A percentile compares a stretch with the other conserved stretches of the same genome.
Conservation (phyloP, 2,888 invertebrate genomes). For the Galeruca laticollis region DNA sequence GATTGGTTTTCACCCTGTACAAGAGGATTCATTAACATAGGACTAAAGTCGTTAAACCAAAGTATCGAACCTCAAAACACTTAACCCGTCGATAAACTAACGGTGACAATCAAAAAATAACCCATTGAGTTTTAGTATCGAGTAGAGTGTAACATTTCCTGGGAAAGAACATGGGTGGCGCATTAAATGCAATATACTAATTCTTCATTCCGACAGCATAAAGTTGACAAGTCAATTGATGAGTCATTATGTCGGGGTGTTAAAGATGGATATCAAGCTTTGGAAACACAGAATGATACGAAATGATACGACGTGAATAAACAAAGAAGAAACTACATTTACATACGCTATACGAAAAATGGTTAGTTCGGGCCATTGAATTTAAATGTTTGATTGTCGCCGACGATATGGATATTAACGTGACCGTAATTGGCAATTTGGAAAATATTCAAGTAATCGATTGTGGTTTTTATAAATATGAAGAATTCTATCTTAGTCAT, state of each 20-base stretch:
- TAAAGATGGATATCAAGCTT: constrained; percentile 51
- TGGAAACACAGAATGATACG: constrained; percentile 44
- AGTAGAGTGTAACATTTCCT: constrained; percentile 35
- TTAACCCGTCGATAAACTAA: neutral
- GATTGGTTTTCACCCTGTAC: neutral
- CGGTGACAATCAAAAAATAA: constrained; percentile 21
- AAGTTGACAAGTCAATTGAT: constrained; percentile 53
- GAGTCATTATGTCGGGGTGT: constrained; percentile 54
- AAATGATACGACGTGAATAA: constrained; percentile 47
- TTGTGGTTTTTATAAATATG: no score
- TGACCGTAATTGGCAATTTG: constrained; percentile 6
- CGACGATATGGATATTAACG: neutral
- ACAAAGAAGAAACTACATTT: constrained; percentile 40
- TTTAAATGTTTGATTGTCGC: constrained; percentile 22
- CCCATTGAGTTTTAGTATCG: constrained; percentile 13
- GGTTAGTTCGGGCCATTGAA: constrained; percentile 22
- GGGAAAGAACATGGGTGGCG: constrained; percentile 44
- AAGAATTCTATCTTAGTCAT: no score
- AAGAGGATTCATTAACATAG: neutral
- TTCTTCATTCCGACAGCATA: constrained; percentile 43
- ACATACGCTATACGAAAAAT: constrained; percentile 46
- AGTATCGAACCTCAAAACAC: neutral
- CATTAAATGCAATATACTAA: constrained; percentile 36
- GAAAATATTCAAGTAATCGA: neutral
- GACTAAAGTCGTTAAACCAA: constrained; percentile 2